These are phyloP conservation scores for Palloptera scutellata DNA, from an alignment of 2,888 invertebrate species.

Conservation along the genomic window DNA sequence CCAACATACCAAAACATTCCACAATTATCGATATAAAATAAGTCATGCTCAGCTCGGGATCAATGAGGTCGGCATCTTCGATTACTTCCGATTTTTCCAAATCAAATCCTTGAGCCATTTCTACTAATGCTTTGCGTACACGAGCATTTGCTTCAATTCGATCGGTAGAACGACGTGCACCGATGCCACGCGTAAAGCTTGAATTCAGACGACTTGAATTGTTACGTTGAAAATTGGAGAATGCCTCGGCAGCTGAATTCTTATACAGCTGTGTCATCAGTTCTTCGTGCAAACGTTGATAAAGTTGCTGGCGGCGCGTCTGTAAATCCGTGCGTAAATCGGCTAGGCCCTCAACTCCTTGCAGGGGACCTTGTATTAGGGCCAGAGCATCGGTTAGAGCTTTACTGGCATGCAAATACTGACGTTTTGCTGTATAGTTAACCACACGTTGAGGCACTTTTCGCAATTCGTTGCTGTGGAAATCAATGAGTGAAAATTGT, in stretches of 20 bases:
- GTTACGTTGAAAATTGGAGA: constrained; percentile 67
- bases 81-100: constrained; percentile 65
- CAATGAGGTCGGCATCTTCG: constrained; percentile 69
- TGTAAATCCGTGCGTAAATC: constrained; percentile 81
- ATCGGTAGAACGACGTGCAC: constrained; percentile 69
- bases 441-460: constrained; percentile 77
- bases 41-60: constrained; percentile 71
- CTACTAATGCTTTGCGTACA: constrained; percentile 68
- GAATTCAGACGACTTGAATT: constrained; percentile 70
- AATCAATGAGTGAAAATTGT: constrained; percentile 1
- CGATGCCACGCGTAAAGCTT: constrained; percentile 69
- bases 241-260: constrained; percentile 68
- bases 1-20: constrained; percentile 84
- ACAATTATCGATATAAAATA: constrained; percentile 82
- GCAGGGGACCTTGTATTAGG: constrained; percentile 75
- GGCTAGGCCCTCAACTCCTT: constrained; percentile 83
- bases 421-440: constrained; percentile 73
- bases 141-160: constrained; percentile 66
- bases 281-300: constrained; percentile 75
- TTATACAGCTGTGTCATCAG: constrained; percentile 77
- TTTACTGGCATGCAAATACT: constrained; percentile 87
- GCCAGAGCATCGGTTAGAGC: constrained; percentile 76
- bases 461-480: constrained; percentile 74
- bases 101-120: constrained; percentile 64
- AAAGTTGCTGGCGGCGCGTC: constrained; percentile 69